Evolutionary conservation across 30 jellyfish, hydroid and myxozoan species (phyloP).

Genomic region (Hydra vulgaris): DNA sequence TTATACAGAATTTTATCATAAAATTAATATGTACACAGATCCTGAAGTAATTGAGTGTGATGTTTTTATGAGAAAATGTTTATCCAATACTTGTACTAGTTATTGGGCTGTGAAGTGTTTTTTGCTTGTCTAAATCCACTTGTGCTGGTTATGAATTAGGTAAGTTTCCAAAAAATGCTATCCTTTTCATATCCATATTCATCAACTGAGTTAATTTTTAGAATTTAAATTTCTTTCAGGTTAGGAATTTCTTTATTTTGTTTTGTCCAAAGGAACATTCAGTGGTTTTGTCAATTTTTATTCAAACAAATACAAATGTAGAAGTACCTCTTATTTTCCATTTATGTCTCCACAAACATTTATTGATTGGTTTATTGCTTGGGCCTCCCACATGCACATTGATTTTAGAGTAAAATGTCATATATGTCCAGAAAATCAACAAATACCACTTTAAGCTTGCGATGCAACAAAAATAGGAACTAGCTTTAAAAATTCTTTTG

Average conservation of each 20-base stretch:
- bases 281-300: conserved; percentile 10
- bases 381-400: conserved; percentile 17
- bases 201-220: too few species aligned
- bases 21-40: neutral
- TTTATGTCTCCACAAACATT: conserved; percentile 6
- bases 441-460: neutral
- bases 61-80: neutral
- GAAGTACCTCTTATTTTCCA: neutral
- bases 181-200: too few species aligned
- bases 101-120: neutral
- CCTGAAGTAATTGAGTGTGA: neutral
- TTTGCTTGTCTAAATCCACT: neutral
- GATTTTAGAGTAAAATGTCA: conserved; percentile 10
- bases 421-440: neutral
- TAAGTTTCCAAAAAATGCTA: too few species aligned
- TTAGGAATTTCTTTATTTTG: conserved; percentile 9
- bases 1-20: neutral
- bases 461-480: conserved; percentile 13
- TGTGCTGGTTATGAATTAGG: conserved; percentile 6
- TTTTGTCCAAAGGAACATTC: conserved; percentile 1
- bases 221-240: too few species aligned
- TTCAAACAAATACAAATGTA: neutral
- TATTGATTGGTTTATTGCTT: conserved; percentile 13
- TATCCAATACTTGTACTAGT: neutral
- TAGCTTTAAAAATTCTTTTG: conserved; percentile 3